phyloP scores from a whole-genome alignment of 2,888 invertebrate genomes.

The Gerris lacustris region DNA sequence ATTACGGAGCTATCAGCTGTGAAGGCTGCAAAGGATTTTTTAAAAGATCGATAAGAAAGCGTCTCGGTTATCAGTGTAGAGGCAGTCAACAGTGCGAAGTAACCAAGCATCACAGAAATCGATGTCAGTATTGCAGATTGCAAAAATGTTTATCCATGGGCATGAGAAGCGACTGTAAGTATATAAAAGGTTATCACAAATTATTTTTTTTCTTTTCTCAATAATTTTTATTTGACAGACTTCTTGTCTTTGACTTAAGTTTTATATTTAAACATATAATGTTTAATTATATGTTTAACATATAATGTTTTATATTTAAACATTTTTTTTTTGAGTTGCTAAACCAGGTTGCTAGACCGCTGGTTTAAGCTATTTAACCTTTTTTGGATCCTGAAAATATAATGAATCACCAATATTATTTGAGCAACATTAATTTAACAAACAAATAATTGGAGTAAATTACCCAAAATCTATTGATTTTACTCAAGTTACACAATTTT shows the following conservation, averaged over 20 bases:
- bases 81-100: conserved; percentile 95
- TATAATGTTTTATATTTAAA: conserved; percentile 24
- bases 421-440: too few relatives aligned
- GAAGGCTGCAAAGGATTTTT: conserved; percentile 98
- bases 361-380: too few relatives aligned
- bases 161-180: conserved; percentile 98
- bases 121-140: conserved; percentile 95
- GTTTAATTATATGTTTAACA: conserved; percentile 26
- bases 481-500: too few relatives aligned
- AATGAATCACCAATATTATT: too few relatives aligned
- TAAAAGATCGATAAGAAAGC: conserved; percentile 92
- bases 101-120: conserved; percentile 94
- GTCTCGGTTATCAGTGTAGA: conserved; percentile 90
- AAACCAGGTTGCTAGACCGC: too few relatives aligned
- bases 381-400: too few relatives aligned
- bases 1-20: conserved; percentile 86
- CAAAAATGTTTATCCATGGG: conserved; percentile 96
- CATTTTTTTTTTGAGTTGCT: too few relatives aligned
- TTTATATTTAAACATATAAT: conserved; percentile 22
- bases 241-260: too few relatives aligned
- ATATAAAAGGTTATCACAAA: conserved; percentile 10
- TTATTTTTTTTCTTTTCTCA: too few relatives aligned
- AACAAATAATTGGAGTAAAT: too few relatives aligned
- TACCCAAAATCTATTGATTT: too few relatives aligned
- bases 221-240: too few relatives aligned